Percentiles rank a stretch among this genome's conserved stretches.
phyloP scores from a whole-genome alignment of 1,140 invertebrate species.

The Lepidurus packardi region DNA sequence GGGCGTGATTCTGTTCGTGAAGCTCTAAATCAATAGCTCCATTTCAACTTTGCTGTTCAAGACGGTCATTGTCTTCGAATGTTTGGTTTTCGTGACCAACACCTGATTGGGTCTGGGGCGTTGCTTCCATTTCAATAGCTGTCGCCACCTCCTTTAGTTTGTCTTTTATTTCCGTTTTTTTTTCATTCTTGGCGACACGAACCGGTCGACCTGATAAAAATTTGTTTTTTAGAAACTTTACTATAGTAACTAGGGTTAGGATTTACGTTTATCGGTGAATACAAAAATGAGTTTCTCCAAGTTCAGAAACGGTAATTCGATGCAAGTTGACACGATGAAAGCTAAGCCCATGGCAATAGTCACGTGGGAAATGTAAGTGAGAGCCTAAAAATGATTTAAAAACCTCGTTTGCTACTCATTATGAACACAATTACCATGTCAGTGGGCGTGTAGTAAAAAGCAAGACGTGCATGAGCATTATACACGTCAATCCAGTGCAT shows the following conservation, averaged over 20 bases:
- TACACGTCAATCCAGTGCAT: constrained; percentile 34
- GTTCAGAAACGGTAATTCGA: constrained; percentile 31
- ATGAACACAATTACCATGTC: background rate
- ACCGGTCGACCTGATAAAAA: background rate
- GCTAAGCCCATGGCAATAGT: constrained; percentile 25
- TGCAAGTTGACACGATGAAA: constrained; percentile 27
- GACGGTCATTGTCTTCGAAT: background rate
- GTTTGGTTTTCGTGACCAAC: background rate
- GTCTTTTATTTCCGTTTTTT: background rate
- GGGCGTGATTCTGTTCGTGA: too few relatives aligned
- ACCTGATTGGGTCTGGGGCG: background rate
- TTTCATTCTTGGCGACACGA: background rate
- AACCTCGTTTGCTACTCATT: background rate
- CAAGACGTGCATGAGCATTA: constrained; percentile 66
- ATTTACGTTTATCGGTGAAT: background rate
- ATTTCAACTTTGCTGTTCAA: background rate
- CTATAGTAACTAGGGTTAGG: background rate
- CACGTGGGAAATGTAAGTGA: constrained; percentile 1
- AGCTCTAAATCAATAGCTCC: too few relatives aligned
- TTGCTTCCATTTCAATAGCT: background rate
- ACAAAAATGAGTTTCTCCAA: constrained; percentile 26
- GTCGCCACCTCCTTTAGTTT: background rate
- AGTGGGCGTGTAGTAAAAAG: constrained; percentile 52
- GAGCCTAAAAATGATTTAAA: background rate
- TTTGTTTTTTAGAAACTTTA: background rate